Conservation (phyloP, 2,113 vertebrate species). For the Chrysochloris asiatica region DNA sequence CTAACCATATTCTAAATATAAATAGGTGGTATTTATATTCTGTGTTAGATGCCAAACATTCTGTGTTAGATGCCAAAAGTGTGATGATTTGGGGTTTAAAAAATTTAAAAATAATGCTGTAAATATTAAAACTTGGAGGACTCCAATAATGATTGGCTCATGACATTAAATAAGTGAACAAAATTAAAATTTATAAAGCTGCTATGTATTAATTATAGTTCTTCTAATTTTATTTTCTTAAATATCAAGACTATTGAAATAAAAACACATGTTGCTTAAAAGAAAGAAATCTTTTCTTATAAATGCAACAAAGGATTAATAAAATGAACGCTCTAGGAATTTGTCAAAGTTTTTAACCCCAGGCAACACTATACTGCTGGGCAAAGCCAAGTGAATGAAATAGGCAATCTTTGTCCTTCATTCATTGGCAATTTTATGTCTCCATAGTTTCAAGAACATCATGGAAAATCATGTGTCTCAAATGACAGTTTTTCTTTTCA, state of each 20-base stretch:
- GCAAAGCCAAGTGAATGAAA: not conserved
- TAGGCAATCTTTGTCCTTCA: not conserved
- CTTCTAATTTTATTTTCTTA: slow-evolving; percentile 31
- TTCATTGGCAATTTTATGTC: slow-evolving; percentile 26
- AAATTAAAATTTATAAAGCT: not conserved
- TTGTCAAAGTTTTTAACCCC: not conserved
- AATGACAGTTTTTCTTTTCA: slow-evolving; percentile 35
- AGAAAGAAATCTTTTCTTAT: slow-evolving; percentile 16
- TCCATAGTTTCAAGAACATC: slow-evolving; percentile 13
- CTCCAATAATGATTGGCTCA: not conserved
- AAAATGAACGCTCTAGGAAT: not conserved
- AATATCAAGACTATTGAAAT: not conserved
- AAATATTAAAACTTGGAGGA: slow-evolving; percentile 17
- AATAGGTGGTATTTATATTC: not conserved
- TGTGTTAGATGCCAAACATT: not conserved
- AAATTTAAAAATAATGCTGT: not conserved
- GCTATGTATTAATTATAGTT: not conserved
- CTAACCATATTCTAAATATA: not conserved
- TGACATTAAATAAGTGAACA: not conserved
- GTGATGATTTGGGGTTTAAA: not conserved
- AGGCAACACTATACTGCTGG: not conserved
- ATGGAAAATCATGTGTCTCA: slow-evolving; percentile 12
- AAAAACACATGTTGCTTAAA: not conserved
- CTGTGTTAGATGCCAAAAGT: not conserved
- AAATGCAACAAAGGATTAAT: not conserved